These are phyloP conservation scores for Lochmaea capreae DNA, from an alignment of 2,888 invertebrate species.

Conservation along the genomic window DNA sequence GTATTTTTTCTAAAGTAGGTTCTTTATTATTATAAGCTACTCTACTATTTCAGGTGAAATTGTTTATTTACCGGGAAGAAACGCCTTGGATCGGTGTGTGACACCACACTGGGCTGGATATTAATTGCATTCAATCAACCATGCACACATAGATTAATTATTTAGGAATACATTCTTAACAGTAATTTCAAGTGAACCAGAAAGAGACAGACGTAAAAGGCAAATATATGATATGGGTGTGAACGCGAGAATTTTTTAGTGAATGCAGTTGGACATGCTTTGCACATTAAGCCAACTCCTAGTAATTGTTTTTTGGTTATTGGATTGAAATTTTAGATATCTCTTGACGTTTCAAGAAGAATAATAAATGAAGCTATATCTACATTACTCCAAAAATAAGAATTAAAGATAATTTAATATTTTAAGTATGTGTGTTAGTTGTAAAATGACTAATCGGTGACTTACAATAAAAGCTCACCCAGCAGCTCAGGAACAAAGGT, in stretches of 20 bases:
- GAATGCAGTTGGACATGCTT: slow-evolving; percentile 13
- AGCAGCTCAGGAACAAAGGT: too few relatives aligned
- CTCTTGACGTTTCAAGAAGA: background rate
- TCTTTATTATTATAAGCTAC: background rate
- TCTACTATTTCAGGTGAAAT: background rate
- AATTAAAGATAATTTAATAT: too few relatives aligned
- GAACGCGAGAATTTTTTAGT: slow-evolving; percentile 5
- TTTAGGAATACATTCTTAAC: slow-evolving; percentile 14
- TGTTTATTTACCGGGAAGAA: slow-evolving; percentile 9
- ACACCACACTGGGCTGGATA: slow-evolving; percentile 27
- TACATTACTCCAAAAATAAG: background rate
- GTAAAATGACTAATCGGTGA: too few relatives aligned
- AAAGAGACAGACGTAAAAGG: slow-evolving; percentile 15
- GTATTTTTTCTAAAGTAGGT: too few relatives aligned
- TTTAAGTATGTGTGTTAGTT: too few relatives aligned
- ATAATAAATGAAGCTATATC: background rate
- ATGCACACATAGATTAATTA: slow-evolving; percentile 21
- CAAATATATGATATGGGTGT: slow-evolving; percentile 16
- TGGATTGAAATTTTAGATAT: background rate
- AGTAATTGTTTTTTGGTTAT: background rate
- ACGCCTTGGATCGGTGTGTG: slow-evolving; percentile 22
- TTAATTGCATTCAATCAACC: slow-evolving; percentile 30
- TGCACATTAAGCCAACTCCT: slow-evolving; percentile 6
- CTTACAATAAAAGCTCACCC: too few relatives aligned
- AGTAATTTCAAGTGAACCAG: slow-evolving; percentile 17